These are phyloP conservation scores for Limenitis camilla DNA, from an alignment of 2,888 invertebrate genomes.

Conservation along the genomic window DNA sequence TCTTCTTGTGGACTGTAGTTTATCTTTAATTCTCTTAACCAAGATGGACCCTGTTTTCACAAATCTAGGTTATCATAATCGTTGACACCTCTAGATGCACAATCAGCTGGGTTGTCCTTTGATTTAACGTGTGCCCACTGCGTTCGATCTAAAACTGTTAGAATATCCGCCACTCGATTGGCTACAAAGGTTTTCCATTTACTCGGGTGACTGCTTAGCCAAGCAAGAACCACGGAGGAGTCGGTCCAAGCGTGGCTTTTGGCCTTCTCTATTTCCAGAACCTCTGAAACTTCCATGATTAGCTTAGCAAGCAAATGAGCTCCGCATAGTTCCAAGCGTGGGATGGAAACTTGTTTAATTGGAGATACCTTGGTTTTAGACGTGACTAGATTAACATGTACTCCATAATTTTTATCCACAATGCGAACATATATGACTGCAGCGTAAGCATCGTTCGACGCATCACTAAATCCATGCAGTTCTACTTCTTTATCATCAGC, in stretches of 20 bases:
- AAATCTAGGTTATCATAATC: constrained; percentile 7
- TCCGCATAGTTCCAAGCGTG: constrained; percentile 5
- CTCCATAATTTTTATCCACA: constrained; percentile 1
- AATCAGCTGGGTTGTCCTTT: constrained; percentile 30
- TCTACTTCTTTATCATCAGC: constrained; percentile 9
- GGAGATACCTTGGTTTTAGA: constrained; percentile 15
- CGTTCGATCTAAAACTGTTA: constrained; percentile 9
- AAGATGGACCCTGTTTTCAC: constrained; percentile 25
- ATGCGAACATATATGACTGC: constrained; percentile 20
- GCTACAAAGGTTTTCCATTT: constrained; percentile 15
- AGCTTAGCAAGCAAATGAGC: neutral
- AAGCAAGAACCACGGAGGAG: constrained; percentile 15
- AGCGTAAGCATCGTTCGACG: constrained; percentile 22
- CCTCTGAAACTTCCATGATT: constrained; percentile 4
- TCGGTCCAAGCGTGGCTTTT: constrained; percentile 16
- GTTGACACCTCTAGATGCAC: constrained; percentile 27
- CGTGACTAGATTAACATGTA: constrained; percentile 16
- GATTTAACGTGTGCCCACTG: constrained; percentile 26
- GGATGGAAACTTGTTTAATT: constrained; percentile 3
- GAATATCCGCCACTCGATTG: constrained; percentile 22
- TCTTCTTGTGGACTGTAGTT: neutral
- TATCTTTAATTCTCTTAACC: constrained; percentile 7
- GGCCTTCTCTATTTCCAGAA: constrained; percentile 2
- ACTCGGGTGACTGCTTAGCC: constrained; percentile 11
- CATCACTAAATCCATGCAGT: constrained; percentile 23